These are phyloP conservation scores for Oncorhynchus nerka DNA, from an alignment of 2,113 vertebrate species.

Conservation along the genomic window DNA sequence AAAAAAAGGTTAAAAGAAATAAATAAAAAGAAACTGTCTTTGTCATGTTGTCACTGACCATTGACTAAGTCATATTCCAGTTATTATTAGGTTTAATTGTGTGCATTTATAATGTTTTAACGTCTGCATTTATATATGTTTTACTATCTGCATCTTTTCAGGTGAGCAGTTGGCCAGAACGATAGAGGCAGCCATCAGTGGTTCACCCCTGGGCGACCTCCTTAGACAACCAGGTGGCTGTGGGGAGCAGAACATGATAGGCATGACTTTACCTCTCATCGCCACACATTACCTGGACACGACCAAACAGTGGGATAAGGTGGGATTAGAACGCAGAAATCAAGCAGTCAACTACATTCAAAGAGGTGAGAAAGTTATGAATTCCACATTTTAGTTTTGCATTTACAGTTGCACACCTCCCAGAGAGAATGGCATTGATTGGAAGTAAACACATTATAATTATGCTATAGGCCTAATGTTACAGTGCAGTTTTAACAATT, in stretches of 20 bases:
- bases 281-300: conserved; percentile 42
- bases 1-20: no score
- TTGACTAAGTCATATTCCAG: no score
- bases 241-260: conserved; percentile 58
- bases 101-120: not conserved
- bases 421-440: no score
- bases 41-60: no score
- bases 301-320: conserved; percentile 53
- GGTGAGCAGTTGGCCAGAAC: conserved; percentile 47
- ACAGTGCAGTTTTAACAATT: no score
- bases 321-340: conserved; percentile 34
- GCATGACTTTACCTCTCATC: conserved; percentile 24
- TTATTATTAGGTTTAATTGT: not conserved
- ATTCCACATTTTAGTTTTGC: not conserved
- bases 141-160: conserved; percentile 10
- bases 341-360: conserved; percentile 48
- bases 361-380: conserved; percentile 29
- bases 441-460: no score
- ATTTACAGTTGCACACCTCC: no score
- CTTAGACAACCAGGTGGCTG: conserved; percentile 44
- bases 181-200: conserved; percentile 48
- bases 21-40: no score
- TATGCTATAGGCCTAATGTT: no score
- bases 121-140: conserved; percentile 28
- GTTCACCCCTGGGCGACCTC: conserved; percentile 14